Conservation (phyloP, 2,113 vertebrate species). For the Tachycineta bicolor region DNA sequence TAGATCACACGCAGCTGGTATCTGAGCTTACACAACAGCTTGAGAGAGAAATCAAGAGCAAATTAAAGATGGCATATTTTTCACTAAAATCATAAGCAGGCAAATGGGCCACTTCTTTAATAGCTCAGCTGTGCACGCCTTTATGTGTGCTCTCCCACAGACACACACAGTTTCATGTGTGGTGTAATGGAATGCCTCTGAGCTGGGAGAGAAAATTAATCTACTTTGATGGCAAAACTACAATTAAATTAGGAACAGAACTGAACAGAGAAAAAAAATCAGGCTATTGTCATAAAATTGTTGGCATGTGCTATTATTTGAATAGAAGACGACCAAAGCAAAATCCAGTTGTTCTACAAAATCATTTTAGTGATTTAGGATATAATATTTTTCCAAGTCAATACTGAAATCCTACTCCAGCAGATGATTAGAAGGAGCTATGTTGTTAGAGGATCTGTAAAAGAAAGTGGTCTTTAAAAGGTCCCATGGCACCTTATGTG, state of each 20-base stretch:
- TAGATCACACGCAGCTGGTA: background rate
- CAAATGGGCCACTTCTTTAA: background rate
- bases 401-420: conserved; percentile 9
- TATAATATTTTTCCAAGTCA: background rate
- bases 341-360: background rate
- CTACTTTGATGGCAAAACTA: background rate
- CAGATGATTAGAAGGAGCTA: background rate
- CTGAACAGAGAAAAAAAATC: background rate
- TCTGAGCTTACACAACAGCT: background rate
- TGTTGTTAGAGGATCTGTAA: background rate
- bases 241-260: background rate
- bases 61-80: background rate
- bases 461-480: conserved; percentile 27
- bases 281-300: background rate
- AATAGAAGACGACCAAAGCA: conserved; percentile 14
- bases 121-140: background rate
- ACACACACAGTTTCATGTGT: background rate
- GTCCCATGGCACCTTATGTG: background rate
- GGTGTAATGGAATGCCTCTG: background rate
- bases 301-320: background rate
- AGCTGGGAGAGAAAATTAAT: conserved; percentile 1
- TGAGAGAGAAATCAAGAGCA: background rate
- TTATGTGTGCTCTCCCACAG: background rate
- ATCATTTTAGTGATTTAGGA: background rate
- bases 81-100: background rate